Conservation (phyloP, 2,888 invertebrate genomes). For the Stenodema calcarata region DNA sequence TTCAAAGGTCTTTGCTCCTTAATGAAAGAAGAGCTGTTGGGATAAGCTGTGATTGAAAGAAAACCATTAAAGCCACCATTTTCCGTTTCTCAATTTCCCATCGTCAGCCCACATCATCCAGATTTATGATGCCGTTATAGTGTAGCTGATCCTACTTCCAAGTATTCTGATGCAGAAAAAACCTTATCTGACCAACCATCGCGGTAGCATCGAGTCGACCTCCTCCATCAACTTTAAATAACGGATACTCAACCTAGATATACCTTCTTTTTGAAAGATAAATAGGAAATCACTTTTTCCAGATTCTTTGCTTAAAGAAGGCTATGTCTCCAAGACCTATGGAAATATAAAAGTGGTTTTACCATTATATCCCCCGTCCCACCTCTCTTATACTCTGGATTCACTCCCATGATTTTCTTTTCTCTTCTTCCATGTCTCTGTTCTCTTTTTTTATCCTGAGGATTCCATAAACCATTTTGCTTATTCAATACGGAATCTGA, state of each 20-base stretch:
- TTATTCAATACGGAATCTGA: constrained; percentile 36
- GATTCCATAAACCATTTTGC: constrained; percentile 37
- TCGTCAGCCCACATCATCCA: too few relatives aligned
- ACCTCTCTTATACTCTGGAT: background rate
- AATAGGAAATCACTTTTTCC: background rate
- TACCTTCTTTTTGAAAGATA: background rate
- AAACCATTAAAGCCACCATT: too few relatives aligned
- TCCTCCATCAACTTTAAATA: background rate
- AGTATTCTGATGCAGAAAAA: too few relatives aligned
- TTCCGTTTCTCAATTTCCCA: too few relatives aligned
- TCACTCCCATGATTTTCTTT: constrained; percentile 2
- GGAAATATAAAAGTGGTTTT: constrained; percentile 36
- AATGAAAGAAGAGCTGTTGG: too few relatives aligned
- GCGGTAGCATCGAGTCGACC: too few relatives aligned
- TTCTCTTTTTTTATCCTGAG: background rate
- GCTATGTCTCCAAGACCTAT: constrained; percentile 19
- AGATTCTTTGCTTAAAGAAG: background rate
- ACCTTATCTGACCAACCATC: too few relatives aligned
- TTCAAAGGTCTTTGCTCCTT: too few relatives aligned
- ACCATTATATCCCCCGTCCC: background rate
- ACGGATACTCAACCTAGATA: background rate
- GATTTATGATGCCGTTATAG: too few relatives aligned
- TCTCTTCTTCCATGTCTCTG: background rate
- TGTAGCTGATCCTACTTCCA: too few relatives aligned
- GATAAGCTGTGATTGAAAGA: too few relatives aligned